Evolutionary conservation across 2,113 vertebrate genomes (phyloP), one percentile per base, ranked within the genome.

Genomic region (Murina feae): DNA sequence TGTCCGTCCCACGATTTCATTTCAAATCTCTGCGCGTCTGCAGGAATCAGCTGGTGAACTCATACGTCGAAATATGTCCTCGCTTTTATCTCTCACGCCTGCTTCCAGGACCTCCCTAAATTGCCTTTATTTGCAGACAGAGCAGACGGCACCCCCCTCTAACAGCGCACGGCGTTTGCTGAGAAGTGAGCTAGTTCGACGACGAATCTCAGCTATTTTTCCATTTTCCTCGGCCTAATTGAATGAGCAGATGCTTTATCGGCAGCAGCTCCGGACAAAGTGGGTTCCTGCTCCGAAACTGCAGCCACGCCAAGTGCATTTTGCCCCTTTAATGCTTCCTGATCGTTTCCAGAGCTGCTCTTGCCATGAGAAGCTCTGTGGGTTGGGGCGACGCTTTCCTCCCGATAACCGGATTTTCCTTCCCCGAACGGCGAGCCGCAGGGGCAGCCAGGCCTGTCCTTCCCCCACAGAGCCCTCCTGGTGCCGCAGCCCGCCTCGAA

Each of bases 241-340:
- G 87, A 89, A 95, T 97, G 88, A 96, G 20, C 92, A 42, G 94
- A 68, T 14, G 75, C 44, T 20, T 95, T 95, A 90, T 96, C 97
- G 44, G 66, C 23, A 1, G 1, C 0, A 1, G 74, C 39, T n/a
- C 90, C 2, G 0, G 44, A 35, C 89, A 17, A 9, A 78, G 44
- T n/a, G 93, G 93, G 2, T 0, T 2, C 60, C 2, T 1, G 0
- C 63, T 35, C 89, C 49, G 0, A 10, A 7, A 47, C 9, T 0
- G 65, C 76, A 0, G 1, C 4, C 0, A 9, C 2, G 60, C 87
- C 92, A 86, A 72, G 60, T 76, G 92, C 76, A 21, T 69, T 94
- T 89, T 76, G 39, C 89, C 60, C 53, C 90, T 85, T 72, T 94
- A 76, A 93, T 92, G 94, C 21, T 76, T 39, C 60, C 85, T 97